Percentiles rank a stretch among this genome's conserved stretches.
Evolutionary conservation across 2,113 vertebrate genomes (phyloP).

Genomic region (Rousettus leschenaultii): DNA sequence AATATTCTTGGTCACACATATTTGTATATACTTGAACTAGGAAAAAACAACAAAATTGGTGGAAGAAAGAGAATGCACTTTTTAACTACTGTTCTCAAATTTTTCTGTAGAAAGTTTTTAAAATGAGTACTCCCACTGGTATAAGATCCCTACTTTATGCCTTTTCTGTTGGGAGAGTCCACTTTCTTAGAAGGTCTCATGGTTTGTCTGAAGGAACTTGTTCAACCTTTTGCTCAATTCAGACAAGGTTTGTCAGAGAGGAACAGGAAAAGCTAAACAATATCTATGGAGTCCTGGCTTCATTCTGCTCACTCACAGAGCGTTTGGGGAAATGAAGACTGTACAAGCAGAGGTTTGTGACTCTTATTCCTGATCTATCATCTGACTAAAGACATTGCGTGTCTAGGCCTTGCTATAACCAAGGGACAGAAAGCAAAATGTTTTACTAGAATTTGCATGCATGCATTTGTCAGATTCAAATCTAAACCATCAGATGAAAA

Average conservation of each 20-base stretch:
- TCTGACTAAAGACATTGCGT: neutral
- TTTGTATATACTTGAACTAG: neutral
- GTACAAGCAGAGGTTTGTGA: neutral
- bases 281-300: neutral
- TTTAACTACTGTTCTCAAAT: neutral
- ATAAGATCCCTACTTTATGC: neutral
- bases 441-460: neutral
- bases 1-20: neutral
- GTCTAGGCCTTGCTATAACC: neutral
- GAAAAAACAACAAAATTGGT: neutral
- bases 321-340: neutral
- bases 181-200: neutral
- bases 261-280: neutral
- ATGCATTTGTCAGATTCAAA: neutral
- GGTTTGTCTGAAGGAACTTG: neutral
- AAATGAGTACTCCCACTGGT: neutral
- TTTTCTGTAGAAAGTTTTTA: neutral
- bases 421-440: neutral
- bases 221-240: neutral
- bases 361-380: neutral
- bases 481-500: neutral
- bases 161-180: neutral
- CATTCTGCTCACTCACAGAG: neutral
- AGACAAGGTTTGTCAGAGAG: neutral
- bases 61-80: neutral